phyloP scores from a whole-genome alignment of 2,797 vertebrate species.

The Tenualosa thibaudeaui region DNA sequence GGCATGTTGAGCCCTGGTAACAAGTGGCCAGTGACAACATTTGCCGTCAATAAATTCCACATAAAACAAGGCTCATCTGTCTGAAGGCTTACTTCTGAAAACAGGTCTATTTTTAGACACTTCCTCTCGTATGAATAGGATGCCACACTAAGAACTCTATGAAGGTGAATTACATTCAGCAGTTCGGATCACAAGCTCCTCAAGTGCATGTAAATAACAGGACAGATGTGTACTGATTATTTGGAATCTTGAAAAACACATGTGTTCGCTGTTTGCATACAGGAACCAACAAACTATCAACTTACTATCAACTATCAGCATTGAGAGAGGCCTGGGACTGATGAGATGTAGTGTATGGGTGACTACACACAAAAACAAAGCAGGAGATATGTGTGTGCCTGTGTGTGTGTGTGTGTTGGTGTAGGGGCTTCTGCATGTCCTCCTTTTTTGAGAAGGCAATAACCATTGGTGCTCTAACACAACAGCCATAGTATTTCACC shows the following conservation, averaged over 20 bases:
- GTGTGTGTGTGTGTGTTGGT: background rate
- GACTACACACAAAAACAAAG: constrained; percentile 54
- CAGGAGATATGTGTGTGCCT: constrained; percentile 36
- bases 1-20: constrained; percentile 49
- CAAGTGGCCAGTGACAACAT: constrained; percentile 52
- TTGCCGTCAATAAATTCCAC: constrained; percentile 56
- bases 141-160: constrained; percentile 37
- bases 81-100: constrained; percentile 43
- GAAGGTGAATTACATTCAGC: background rate
- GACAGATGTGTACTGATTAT: background rate
- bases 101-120: constrained; percentile 43
- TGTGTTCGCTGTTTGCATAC: background rate
- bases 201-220: background rate
- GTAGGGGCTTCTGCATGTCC: constrained; percentile 48
- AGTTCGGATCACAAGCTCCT: background rate
- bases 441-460: constrained; percentile 61
- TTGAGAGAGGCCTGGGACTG: constrained; percentile 39
- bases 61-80: constrained; percentile 56
- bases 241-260: background rate
- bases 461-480: constrained; percentile 66
- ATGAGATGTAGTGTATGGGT: constrained; percentile 53
- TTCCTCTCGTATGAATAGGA: constrained; percentile 35
- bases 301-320: constrained; percentile 16
- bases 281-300: background rate
- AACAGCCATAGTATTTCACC: constrained; percentile 69